Base-by-base conservation (phyloP, 2,113 vertebrate genomes). In the Spilogale gracilis region DNA sequence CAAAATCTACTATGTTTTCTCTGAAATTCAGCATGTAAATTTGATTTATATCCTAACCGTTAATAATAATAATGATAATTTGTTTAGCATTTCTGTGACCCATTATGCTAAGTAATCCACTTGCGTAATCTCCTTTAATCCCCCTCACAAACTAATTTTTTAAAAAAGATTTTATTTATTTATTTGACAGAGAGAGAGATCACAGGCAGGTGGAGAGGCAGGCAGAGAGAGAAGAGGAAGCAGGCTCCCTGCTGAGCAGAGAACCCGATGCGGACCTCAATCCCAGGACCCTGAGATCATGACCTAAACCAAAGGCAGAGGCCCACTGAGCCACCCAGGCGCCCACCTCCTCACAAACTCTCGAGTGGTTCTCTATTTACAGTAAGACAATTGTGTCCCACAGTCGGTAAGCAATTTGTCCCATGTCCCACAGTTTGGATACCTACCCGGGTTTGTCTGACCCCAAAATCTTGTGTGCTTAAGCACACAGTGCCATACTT, bases 61-160 rank as follows among this genome's bases (percentile, higher is more conserved):
- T 80, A 71, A 74, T 82, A 60, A 69, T 74, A 50, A 54, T 63
- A 6, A 69, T 61, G 4, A 89, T 50, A 60, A 69, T 48, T 91
- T 61, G 76, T 82, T 81, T 23, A 82, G n/a, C 52, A 95, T 67
- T 91, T 91, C 14, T 91, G 78, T 85, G 76, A 73, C 69, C 58
- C 43, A 67, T 30, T 84, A n/a, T 18, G 16, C n/a, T 65, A 18
- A 79, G 61, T 58, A n/a, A 27, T 84, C 76, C 4, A 73, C 21
- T 52, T 88, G 3, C 1, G 23, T 69, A 18, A 71, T 71, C 45
- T 90, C 27, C 30, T 45, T 79, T 89, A 83, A 58, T 38, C 18
- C 50, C 80, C 11, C 30, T 90, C 74, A 89, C 30, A 38, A 85
- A 89, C 16, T 32, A 38, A 38, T 38, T 38, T 38, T 38, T 38